phyloP scores from a whole-genome alignment of 2,888 invertebrate species.

The Noctua janthe region DNA sequence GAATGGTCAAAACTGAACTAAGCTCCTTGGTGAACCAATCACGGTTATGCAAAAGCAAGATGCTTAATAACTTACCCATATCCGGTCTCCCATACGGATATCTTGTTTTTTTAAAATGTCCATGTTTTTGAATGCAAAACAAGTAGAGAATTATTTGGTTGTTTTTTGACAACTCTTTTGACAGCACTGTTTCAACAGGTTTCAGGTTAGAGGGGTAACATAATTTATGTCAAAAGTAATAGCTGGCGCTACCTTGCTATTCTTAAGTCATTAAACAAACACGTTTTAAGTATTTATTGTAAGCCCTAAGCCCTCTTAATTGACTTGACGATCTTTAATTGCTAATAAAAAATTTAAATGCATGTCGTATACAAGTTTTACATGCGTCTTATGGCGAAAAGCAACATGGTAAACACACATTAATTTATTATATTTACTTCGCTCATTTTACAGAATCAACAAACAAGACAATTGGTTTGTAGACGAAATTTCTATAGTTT shows the following conservation, averaged over 20 bases:
- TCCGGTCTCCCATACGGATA: background rate
- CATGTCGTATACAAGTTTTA: background rate
- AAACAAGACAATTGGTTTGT: background rate
- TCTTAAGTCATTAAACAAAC: conserved; percentile 22
- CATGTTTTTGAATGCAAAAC: background rate
- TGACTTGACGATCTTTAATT: conserved; percentile 6
- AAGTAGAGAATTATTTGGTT: no score
- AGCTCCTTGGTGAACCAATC: background rate
- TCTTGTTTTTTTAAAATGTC: background rate
- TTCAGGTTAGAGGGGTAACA: background rate
- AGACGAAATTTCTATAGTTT: background rate
- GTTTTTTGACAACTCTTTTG: background rate
- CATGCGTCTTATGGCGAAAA: background rate
- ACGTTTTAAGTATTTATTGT: conserved; percentile 17
- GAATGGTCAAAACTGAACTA: background rate
- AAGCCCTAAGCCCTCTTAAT: conserved; percentile 11
- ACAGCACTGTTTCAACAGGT: background rate
- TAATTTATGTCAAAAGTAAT: conserved; percentile 6
- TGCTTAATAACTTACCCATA: background rate
- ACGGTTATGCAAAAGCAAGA: background rate
- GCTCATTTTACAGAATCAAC: background rate
- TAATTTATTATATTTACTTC: background rate
- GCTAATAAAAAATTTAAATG: conserved; percentile 12
- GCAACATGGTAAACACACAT: background rate
- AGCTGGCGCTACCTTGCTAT: background rate